A percentile compares a stretch with the other conserved stretches of the same genome.
Evolutionary conservation across 2,113 vertebrate species (phyloP).

Genomic region (Dasyornis broadbenti): DNA sequence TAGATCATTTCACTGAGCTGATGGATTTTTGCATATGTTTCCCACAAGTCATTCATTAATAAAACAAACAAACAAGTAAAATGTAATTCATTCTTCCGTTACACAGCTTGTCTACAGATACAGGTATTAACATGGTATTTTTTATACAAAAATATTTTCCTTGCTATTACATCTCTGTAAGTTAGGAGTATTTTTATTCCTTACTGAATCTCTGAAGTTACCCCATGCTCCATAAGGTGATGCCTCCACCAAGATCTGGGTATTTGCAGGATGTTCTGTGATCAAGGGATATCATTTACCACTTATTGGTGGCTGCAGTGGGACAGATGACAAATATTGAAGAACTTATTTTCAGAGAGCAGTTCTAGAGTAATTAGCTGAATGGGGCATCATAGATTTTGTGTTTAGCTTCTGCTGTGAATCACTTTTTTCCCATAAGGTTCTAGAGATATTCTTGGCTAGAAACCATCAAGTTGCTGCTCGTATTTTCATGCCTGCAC

Average conservation of each 20-base stretch:
- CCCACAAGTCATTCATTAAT: neutral
- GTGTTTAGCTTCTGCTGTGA: neutral
- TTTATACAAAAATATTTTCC: neutral
- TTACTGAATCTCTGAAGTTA: neutral
- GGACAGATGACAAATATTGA: neutral
- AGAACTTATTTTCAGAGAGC: neutral
- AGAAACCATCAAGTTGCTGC: neutral
- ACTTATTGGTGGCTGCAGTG: neutral
- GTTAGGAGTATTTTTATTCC: neutral
- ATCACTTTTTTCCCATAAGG: neutral
- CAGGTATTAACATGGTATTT: neutral
- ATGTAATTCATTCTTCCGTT: neutral
- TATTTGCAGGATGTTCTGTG: neutral
- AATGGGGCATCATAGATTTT: neutral
- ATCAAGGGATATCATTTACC: neutral
- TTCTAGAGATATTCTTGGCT: neutral
- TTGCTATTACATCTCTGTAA: neutral
- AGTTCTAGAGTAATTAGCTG: neutral
- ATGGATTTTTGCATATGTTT: neutral
- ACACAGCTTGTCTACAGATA: neutral
- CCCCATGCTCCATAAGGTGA: accelerated
- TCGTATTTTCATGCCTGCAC: neutral
- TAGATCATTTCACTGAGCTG: neutral
- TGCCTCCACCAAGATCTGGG: neutral
- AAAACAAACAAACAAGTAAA: neutral